Percentiles rank a stretch among this genome's conserved stretches.
Conservation (phyloP, 2,797 vertebrate species). For the Manis crassicaudata region DNA sequence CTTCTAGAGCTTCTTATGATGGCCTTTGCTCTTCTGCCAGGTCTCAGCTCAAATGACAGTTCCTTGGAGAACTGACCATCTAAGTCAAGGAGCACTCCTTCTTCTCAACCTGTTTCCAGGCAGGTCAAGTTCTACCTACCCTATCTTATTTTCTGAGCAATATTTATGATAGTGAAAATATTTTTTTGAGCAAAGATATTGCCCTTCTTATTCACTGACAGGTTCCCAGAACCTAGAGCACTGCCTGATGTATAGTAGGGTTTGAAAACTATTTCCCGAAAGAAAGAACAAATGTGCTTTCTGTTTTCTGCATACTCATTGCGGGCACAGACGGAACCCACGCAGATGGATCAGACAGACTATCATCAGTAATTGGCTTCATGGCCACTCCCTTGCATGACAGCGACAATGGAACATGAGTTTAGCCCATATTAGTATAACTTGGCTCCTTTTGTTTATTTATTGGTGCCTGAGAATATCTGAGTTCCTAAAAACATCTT, state of each 20-base stretch:
- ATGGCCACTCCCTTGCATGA: not conserved
- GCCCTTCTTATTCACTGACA: not conserved
- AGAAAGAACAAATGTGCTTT: not conserved
- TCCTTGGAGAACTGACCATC: not conserved
- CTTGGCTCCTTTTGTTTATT: not conserved
- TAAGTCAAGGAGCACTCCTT: not conserved
- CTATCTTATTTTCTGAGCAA: not conserved
- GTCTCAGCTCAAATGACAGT: not conserved
- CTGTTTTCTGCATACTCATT: not conserved
- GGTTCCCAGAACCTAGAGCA: not conserved
- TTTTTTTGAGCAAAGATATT: not conserved
- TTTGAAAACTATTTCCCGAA: not conserved
- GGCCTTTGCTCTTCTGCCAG: not conserved
- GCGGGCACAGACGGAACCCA: not conserved
- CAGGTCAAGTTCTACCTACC: not conserved
- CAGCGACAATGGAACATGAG: not conserved
- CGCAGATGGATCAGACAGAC: not conserved
- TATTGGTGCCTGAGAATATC: not conserved
- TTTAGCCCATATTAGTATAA: not conserved
- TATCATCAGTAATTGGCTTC: not conserved
- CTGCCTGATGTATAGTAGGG: not conserved
- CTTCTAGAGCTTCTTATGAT: not conserved
- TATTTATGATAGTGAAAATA: not conserved
- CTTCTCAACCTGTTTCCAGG: fast-evolving
- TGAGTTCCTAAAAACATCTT: conserved; percentile 15